phyloP scores from a whole-genome alignment of 1,140 invertebrate species.

The Drosophila nannoptera region DNA sequence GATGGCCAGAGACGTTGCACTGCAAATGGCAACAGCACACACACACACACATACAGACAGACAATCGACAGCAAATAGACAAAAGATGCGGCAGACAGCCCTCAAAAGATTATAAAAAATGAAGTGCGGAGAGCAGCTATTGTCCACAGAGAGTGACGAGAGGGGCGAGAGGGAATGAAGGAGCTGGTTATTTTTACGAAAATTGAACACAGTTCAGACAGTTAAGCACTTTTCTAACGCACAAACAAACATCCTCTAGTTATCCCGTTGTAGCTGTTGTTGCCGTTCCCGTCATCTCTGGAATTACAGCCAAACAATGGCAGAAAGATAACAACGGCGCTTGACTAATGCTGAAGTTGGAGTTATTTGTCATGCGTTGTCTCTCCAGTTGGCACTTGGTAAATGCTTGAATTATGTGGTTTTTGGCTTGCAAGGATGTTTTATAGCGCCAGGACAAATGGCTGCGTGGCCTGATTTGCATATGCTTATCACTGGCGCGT shows the following conservation, averaged over 20 bases:
- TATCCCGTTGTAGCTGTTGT: too few species aligned
- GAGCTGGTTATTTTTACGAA: slow-evolving; percentile 6
- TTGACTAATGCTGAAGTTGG: not conserved
- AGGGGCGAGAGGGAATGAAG: not conserved
- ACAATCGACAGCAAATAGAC: slow-evolving; percentile 55
- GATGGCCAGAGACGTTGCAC: slow-evolving; percentile 4
- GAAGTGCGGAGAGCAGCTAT: slow-evolving; percentile 4
- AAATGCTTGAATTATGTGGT: slow-evolving; percentile 29
- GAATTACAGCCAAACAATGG: not conserved
- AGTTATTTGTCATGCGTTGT: slow-evolving; percentile 7
- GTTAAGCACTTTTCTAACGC: not conserved
- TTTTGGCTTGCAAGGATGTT: slow-evolving; percentile 16
- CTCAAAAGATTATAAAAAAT: slow-evolving; percentile 72
- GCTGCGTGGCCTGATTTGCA: slow-evolving; percentile 28
- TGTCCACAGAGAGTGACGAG: not conserved
- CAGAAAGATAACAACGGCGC: not conserved
- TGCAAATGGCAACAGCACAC: slow-evolving; percentile 28
- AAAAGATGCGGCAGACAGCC: slow-evolving; percentile 60
- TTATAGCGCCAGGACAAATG: slow-evolving; percentile 17
- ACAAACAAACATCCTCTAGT: too few species aligned
- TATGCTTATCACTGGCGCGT: slow-evolving; percentile 32
- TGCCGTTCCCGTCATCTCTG: too few species aligned
- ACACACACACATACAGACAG: not conserved
- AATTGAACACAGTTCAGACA: slow-evolving; percentile 6
- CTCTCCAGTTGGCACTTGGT: slow-evolving; percentile 3